phyloP scores from a whole-genome alignment of 1,140 invertebrate genomes.

The Venustaconcha ellipsiformis region DNA sequence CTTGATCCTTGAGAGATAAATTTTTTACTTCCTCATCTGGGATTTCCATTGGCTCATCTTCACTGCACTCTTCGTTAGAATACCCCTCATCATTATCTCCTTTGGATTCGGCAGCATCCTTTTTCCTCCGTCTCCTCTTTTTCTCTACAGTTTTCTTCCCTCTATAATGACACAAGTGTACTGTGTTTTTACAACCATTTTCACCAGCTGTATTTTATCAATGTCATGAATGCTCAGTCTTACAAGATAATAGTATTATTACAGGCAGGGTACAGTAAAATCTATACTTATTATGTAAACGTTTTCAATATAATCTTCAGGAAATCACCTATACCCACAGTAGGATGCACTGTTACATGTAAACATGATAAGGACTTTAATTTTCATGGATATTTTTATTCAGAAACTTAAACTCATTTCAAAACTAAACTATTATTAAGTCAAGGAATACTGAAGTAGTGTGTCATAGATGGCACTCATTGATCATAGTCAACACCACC shows the following conservation, averaged over 20 bases:
- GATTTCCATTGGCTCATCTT: slow-evolving; percentile 37
- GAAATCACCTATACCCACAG: no score
- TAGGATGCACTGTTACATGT: no score
- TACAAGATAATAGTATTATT: not conserved
- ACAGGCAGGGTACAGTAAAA: not conserved
- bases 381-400: no score
- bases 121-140: slow-evolving; percentile 48
- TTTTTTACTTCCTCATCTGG: slow-evolving; percentile 38
- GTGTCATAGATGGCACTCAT: no score
- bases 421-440: no score
- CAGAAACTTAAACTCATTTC: no score
- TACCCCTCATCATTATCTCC: slow-evolving; percentile 35
- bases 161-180: slow-evolving; percentile 17
- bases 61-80: slow-evolving; percentile 54
- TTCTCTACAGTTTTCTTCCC: slow-evolving; percentile 47
- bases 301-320: no score
- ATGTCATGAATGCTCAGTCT: not conserved
- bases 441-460: no score
- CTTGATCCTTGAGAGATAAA: slow-evolving; percentile 50
- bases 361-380: no score
- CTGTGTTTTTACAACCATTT: not conserved
- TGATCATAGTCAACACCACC: no score
- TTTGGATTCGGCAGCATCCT: slow-evolving; percentile 56
- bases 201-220: not conserved
- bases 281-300: no score